A percentile compares a stretch with the other conserved stretches of the same genome.
phyloP scores from a whole-genome alignment of 2,113 vertebrate genomes.

The Corapipo altera region DNA sequence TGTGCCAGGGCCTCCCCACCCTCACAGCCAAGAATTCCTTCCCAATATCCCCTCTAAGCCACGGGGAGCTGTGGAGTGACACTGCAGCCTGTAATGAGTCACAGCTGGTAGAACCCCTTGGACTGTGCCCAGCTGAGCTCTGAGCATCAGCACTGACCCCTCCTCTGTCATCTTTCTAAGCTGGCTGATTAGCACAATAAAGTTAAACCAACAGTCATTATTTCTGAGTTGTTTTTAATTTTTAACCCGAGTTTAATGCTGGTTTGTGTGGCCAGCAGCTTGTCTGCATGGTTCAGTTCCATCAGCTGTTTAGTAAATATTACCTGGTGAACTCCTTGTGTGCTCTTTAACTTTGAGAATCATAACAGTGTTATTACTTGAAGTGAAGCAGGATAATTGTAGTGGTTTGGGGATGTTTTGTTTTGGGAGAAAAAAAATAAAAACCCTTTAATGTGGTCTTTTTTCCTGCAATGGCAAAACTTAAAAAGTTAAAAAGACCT shows the following conservation, averaged over 20 bases:
- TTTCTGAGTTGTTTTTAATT: neutral
- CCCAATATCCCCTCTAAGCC: neutral
- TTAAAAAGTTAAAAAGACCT: neutral
- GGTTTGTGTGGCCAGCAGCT: neutral
- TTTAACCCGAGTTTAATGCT: neutral
- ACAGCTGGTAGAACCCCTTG: neutral
- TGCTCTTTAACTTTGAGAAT: neutral
- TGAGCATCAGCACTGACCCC: neutral
- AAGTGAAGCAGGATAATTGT: neutral
- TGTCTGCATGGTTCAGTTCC: neutral
- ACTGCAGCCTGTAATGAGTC: neutral
- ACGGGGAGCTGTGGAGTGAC: neutral
- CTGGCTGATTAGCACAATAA: neutral
- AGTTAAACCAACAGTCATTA: neutral
- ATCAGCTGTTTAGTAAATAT: neutral
- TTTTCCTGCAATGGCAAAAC: neutral
- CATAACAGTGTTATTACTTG: neutral
- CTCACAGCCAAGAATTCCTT: accelerated
- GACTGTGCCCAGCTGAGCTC: neutral
- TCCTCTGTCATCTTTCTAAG: neutral
- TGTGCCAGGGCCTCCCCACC: neutral
- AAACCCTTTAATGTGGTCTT: constrained; percentile 3
- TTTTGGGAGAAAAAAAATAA: neutral
- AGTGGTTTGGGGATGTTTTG: neutral
- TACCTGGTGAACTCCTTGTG: neutral